phyloP scores from a whole-genome alignment of 2,113 vertebrate genomes.

The Hemicordylus capensis region DNA sequence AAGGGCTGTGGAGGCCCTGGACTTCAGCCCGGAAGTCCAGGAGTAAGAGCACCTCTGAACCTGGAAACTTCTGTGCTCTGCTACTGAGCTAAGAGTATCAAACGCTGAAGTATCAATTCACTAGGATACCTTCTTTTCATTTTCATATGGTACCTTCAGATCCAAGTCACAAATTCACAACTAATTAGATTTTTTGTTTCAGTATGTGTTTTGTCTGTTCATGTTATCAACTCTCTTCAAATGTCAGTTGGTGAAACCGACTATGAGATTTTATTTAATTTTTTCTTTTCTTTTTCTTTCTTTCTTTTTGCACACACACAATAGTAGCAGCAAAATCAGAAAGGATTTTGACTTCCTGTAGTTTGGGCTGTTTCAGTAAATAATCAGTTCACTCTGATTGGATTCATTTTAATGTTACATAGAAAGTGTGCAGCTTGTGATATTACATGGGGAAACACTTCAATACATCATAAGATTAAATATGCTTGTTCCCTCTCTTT shows the following conservation, averaged over 20 bases:
- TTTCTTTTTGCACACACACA: neutral
- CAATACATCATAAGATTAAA: neutral
- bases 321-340: neutral
- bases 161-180: neutral
- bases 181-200: neutral
- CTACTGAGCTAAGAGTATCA: too few relatives aligned
- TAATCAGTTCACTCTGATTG: neutral
- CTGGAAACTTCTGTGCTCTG: too few relatives aligned
- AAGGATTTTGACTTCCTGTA: neutral
- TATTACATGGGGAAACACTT: neutral
- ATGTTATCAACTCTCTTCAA: neutral
- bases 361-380: neutral
- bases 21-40: too few relatives aligned
- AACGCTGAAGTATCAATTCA: too few relatives aligned
- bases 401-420: neutral
- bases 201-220: neutral
- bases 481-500: neutral
- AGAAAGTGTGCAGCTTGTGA: neutral
- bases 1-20: too few relatives aligned
- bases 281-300: too few relatives aligned
- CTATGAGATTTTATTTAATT: neutral
- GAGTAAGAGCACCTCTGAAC: too few relatives aligned
- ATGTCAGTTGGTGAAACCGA: neutral
- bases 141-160: too few relatives aligned
- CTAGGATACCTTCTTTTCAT: too few relatives aligned